Percentiles rank a stretch among this genome's conserved stretches.
Conservation (phyloP, 2,888 invertebrate species). For the Cheilosia vernalis region DNA sequence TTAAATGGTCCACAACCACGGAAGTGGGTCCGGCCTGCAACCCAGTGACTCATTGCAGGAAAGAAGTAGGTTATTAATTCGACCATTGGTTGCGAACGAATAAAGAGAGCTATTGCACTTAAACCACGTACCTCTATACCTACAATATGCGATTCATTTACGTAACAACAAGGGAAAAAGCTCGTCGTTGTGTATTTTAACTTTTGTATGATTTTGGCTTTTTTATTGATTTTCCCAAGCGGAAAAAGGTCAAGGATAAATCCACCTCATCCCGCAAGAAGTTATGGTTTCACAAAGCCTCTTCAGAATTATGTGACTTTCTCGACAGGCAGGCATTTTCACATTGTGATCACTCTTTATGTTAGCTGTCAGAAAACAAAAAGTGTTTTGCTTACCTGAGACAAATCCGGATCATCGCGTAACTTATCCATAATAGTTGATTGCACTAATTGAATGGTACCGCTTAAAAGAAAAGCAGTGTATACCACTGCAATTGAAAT, state of each 20-base stretch:
- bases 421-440: constrained; percentile 87
- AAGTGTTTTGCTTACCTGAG: constrained; percentile 85
- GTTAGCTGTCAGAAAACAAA: background rate
- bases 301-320: constrained; percentile 26
- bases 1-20: constrained; percentile 30
- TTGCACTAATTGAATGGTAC: constrained; percentile 77
- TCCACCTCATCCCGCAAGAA: constrained; percentile 49
- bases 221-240: constrained; percentile 70
- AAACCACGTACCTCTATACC: constrained; percentile 15
- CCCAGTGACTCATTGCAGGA: constrained; percentile 45
- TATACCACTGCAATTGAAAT: constrained; percentile 56
- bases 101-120: constrained; percentile 18
- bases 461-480: constrained; percentile 61
- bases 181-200: constrained; percentile 54
- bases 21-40: background rate
- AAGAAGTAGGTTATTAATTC: constrained; percentile 40
- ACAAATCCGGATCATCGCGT: constrained; percentile 87
- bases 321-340: background rate
- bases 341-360: background rate
- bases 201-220: constrained; percentile 72
- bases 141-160: constrained; percentile 55
- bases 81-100: constrained; percentile 15
- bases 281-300: background rate
- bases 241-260: constrained; percentile 74
- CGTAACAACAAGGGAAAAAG: constrained; percentile 72